These are phyloP conservation scores for Danio rerio DNA, from an alignment of 2,113 vertebrate genomes.

Conservation along the genomic window DNA sequence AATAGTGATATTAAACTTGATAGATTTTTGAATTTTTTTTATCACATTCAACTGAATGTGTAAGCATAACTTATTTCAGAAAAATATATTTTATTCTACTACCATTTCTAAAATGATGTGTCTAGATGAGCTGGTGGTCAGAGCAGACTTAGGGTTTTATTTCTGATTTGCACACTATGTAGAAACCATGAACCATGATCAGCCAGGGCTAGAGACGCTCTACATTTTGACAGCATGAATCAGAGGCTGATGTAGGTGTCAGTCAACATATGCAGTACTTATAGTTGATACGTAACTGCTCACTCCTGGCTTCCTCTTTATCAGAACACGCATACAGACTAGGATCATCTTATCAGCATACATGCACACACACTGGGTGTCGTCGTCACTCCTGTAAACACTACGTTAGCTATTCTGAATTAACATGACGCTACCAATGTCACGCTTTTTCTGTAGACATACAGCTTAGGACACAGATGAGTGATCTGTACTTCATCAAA, in stretches of 20 bases:
- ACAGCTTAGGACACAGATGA: not conserved
- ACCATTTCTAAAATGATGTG: not conserved
- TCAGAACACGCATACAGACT: constrained; percentile 58
- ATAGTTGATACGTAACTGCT: constrained; percentile 53
- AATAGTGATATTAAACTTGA: not conserved
- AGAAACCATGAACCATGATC: constrained; percentile 7
- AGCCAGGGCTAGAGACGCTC: not conserved
- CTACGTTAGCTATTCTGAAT: constrained; percentile 1
- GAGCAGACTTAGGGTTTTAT: too few species aligned
- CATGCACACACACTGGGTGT: constrained; percentile 42
- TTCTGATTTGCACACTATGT: not conserved
- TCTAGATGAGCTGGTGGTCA: not conserved
- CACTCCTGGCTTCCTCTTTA: constrained; percentile 58
- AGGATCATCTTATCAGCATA: constrained; percentile 67
- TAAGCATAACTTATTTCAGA: not conserved
- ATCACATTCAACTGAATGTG: too few species aligned
- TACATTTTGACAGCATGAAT: constrained; percentile 51
- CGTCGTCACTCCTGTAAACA: constrained; percentile 38
- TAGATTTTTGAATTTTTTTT: too few species aligned
- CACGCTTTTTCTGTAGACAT: not conserved
- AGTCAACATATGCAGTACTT: constrained; percentile 29
- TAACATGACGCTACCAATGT: not conserved
- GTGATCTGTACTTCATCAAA: not conserved
- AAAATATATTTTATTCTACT: not conserved
- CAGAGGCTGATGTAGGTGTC: constrained; percentile 26